A percentile compares a stretch with the other conserved stretches of the same genome.
phyloP scores from a whole-genome alignment of 2,888 invertebrate species.

The Brenthis hecate region DNA sequence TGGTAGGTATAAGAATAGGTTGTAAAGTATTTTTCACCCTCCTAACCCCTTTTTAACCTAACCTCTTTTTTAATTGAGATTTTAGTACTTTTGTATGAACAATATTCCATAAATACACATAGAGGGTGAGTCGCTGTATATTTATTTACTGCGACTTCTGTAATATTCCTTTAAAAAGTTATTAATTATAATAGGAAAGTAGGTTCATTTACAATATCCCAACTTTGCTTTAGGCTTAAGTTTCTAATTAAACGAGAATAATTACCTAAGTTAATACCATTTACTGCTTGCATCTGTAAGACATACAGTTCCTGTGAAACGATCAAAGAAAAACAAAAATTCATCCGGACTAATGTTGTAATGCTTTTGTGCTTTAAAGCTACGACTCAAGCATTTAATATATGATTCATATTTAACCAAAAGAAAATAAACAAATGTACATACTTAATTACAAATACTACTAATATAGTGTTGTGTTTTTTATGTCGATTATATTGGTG shows the following conservation, averaged over 20 bases:
- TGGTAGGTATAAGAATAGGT: too few relatives aligned
- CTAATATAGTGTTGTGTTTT: too few relatives aligned
- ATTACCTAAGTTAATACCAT: slow-evolving; percentile 7
- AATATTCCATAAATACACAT: too few relatives aligned
- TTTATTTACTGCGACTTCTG: too few relatives aligned
- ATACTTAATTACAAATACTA: not conserved
- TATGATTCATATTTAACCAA: not conserved
- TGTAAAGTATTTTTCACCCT: too few relatives aligned
- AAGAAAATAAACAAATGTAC: not conserved
- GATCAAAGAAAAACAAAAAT: slow-evolving; percentile 25
- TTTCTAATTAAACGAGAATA: not conserved
- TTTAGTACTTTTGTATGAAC: too few relatives aligned
- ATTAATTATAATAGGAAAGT: too few relatives aligned
- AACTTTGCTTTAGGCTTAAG: not conserved
- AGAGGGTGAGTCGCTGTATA: too few relatives aligned
- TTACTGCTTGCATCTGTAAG: slow-evolving; percentile 14
- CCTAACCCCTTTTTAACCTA: too few relatives aligned
- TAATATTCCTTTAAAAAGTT: too few relatives aligned
- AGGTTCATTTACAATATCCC: not conserved
- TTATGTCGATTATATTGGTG: too few relatives aligned
- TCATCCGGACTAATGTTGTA: slow-evolving; percentile 21
- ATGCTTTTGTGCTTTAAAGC: slow-evolving; percentile 23
- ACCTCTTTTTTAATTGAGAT: too few relatives aligned
- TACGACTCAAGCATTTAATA: slow-evolving; percentile 15
- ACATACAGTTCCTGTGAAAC: slow-evolving; percentile 10